phyloP scores from a whole-genome alignment of 2,797 vertebrate species.

The Megalops cyprinoides region DNA sequence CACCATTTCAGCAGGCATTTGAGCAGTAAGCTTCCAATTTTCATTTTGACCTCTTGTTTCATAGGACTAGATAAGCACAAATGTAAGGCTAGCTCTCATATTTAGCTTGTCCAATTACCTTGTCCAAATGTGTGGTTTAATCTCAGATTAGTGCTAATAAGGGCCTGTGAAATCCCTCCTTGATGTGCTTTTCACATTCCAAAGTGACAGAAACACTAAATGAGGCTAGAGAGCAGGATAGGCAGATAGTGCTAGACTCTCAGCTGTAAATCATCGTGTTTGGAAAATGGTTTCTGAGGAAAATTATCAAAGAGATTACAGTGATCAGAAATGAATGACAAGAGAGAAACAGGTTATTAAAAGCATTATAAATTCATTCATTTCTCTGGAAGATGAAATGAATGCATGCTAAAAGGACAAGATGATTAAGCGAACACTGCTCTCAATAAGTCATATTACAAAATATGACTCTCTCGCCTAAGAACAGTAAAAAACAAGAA shows the following conservation, averaged over 20 bases:
- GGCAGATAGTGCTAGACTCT: not conserved
- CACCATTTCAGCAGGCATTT: too few relatives aligned
- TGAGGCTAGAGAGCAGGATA: not conserved
- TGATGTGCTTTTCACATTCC: not conserved
- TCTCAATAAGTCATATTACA: not conserved
- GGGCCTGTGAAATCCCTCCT: not conserved
- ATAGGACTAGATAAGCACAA: not conserved
- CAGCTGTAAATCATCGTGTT: not conserved
- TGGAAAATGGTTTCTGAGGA: not conserved
- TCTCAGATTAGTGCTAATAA: not conserved
- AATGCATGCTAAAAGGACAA: too few relatives aligned
- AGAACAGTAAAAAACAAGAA: not conserved
- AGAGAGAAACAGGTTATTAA: too few relatives aligned
- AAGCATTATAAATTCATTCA: too few relatives aligned
- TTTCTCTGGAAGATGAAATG: too few relatives aligned
- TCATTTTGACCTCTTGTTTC: not conserved
- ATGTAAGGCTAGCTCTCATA: not conserved
- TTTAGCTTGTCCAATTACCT: not conserved
- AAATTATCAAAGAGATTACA: not conserved
- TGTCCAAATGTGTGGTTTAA: conserved; percentile 9
- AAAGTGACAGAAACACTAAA: not conserved
- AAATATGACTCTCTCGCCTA: not conserved
- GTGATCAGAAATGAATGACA: not conserved
- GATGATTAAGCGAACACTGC: too few relatives aligned
- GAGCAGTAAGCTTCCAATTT: not conserved